Conservation (phyloP, 2,113 vertebrate genomes). For the crab-eating macaque (Macaca fascicularis) region DNA sequence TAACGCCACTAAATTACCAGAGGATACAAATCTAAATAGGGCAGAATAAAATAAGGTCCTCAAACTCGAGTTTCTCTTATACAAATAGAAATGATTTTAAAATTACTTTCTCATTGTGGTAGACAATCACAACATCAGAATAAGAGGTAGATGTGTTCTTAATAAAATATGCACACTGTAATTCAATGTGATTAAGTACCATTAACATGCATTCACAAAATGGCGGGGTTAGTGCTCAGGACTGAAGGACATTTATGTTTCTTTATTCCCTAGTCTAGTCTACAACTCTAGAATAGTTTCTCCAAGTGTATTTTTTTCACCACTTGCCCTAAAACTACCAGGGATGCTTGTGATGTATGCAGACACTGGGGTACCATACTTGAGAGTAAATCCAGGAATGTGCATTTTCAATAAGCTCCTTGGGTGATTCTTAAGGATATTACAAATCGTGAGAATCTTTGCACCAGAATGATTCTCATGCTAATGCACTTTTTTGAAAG, state of each 20-base stretch:
- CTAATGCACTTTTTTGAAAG: not conserved
- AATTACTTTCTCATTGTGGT: not conserved
- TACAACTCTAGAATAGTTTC: not conserved
- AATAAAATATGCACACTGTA: not conserved
- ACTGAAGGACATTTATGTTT: not conserved
- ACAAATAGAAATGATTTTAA: not conserved
- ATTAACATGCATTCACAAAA: not conserved
- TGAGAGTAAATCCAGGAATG: not conserved
- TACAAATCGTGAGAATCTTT: not conserved
- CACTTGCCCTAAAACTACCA: not conserved
- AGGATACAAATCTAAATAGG: constrained; percentile 19
- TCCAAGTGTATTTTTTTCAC: not conserved
- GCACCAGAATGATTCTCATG: not conserved
- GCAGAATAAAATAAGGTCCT: not conserved
- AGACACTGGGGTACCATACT: not conserved
- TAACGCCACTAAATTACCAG: not conserved
- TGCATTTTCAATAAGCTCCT: not conserved
- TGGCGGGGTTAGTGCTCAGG: not conserved
- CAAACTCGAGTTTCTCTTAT: constrained; percentile 1
- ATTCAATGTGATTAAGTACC: not conserved
- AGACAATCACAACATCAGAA: not conserved
- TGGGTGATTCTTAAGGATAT: not conserved
- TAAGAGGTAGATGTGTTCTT: not conserved
- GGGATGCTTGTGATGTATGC: not conserved
- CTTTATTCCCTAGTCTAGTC: not conserved